Conservation (phyloP, 2,113 vertebrate genomes). For the Macquaria australasica region DNA sequence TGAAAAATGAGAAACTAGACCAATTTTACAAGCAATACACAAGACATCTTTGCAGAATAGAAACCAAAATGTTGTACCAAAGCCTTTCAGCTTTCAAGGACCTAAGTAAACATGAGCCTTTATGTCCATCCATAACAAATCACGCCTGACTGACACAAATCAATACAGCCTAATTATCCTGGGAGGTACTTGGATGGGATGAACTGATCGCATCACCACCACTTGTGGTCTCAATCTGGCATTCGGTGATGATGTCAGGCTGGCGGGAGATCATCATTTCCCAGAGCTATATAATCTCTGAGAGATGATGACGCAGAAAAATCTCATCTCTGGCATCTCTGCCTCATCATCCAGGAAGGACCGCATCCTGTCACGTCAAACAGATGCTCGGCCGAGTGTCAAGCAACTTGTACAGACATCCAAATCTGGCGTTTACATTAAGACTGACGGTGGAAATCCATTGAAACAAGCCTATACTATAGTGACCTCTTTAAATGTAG, state of each 20-base stretch:
- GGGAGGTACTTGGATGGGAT: neutral
- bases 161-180: slow-evolving; percentile 14
- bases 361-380: neutral
- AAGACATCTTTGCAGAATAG: neutral
- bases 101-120: neutral
- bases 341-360: slow-evolving; percentile 4
- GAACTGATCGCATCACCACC: neutral
- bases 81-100: neutral
- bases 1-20: neutral
- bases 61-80: neutral
- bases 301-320: neutral
- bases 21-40: neutral
- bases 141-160: slow-evolving; percentile 1
- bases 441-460: neutral
- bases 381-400: neutral
- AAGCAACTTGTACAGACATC: neutral
- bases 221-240: slow-evolving; percentile 30
- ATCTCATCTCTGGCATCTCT: neutral
- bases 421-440: neutral
- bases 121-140: neutral
- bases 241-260: slow-evolving; percentile 19
- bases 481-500: neutral
- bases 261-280: neutral
- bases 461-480: neutral
- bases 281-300: slow-evolving; percentile 35